These are phyloP conservation scores for Trachemys scripta DNA, from an alignment of 2,113 vertebrate species.

Conservation along the genomic window DNA sequence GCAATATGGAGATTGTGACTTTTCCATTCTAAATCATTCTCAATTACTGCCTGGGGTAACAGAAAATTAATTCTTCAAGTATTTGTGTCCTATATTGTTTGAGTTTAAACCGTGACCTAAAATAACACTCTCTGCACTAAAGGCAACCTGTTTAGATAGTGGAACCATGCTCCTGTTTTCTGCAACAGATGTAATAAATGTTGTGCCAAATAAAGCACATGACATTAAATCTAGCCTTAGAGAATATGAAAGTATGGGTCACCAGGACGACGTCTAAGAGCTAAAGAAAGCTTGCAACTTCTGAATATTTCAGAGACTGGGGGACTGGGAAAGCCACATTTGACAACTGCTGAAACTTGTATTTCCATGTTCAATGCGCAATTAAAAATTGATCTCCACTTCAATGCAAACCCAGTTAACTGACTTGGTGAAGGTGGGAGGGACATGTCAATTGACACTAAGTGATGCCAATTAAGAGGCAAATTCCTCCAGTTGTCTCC, in stretches of 20 bases:
- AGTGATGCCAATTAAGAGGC: neutral
- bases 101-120: neutral
- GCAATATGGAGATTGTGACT: neutral
- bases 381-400: neutral
- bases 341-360: neutral
- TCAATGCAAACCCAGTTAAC: constrained; percentile 25
- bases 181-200: neutral
- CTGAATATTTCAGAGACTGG: neutral
- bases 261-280: constrained; percentile 48
- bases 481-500: neutral
- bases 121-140: neutral
- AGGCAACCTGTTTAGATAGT: neutral
- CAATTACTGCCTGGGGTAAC: neutral
- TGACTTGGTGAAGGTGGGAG: neutral
- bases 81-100: neutral
- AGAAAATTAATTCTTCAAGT: neutral
- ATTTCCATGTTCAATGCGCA: constrained; percentile 1
- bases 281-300: constrained; percentile 24
- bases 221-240: neutral
- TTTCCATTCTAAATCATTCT: neutral
- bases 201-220: neutral
- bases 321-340: constrained; percentile 17
- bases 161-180: neutral
- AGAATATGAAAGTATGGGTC: constrained; percentile 26
- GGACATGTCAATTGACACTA: neutral